These are phyloP conservation scores for Hirundo rustica DNA, from an alignment of 2,797 vertebrate genomes.

Conservation along the genomic window DNA sequence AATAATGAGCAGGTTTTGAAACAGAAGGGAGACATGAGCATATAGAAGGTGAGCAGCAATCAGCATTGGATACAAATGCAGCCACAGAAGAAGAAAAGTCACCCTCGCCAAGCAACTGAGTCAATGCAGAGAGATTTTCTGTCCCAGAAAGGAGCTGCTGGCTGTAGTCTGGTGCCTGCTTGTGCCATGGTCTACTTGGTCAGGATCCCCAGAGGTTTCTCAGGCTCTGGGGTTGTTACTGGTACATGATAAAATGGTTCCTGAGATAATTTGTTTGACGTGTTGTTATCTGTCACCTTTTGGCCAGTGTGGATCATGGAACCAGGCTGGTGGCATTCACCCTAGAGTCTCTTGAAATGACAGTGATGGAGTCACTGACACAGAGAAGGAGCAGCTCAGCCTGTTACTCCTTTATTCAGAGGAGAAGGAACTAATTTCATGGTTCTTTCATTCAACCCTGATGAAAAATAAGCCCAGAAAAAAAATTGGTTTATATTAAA, in stretches of 20 bases:
- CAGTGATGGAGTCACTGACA: not conserved
- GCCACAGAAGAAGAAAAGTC: not conserved
- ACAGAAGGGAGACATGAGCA: not conserved
- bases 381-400: not conserved
- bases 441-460: not conserved
- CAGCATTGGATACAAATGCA: not conserved
- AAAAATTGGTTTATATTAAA: not conserved
- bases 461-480: not conserved
- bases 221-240: not conserved
- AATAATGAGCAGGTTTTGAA: not conserved
- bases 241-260: not conserved
- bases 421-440: not conserved
- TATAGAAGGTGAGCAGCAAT: not conserved
- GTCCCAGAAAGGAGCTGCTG: not conserved
- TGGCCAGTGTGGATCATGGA: not conserved
- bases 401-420: not conserved
- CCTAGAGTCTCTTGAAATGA: not conserved
- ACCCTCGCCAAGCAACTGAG: not conserved
- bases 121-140: not conserved
- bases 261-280: not conserved
- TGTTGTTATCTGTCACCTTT: not conserved
- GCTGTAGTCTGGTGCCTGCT: not conserved
- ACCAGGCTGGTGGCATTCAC: not conserved
- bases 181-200: not conserved
- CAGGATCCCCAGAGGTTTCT: not conserved